phyloP scores from a whole-genome alignment of 35 echinoderm and acorn worm genomes.

The Heliocidaris erythrogramma region DNA sequence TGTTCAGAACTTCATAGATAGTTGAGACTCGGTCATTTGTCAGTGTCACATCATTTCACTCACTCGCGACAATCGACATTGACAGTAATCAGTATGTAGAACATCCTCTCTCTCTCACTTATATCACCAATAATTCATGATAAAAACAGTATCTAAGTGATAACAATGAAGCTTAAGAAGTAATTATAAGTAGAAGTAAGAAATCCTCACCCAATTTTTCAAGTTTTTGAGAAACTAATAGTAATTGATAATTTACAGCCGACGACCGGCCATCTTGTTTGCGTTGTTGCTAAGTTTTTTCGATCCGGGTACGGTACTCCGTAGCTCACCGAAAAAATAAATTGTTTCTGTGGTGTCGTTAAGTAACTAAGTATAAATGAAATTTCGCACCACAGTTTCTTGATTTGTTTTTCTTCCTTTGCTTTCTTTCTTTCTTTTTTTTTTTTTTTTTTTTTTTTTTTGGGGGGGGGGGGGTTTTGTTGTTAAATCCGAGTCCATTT shows the following conservation, averaged over 20 bases:
- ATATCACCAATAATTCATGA: neutral
- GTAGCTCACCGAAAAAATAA: neutral
- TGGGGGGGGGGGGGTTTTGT: too few species aligned
- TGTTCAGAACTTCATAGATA: neutral
- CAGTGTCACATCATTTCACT: neutral
- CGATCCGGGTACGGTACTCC: neutral
- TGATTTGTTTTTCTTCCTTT: neutral
- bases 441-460: too few species aligned
- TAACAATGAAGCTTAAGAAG: neutral
- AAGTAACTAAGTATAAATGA: neutral
- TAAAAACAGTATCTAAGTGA: neutral
- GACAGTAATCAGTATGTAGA: too few species aligned
- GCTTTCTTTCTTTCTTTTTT: neutral
- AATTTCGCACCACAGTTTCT: neutral
- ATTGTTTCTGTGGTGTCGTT: neutral
- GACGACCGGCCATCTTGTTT: slow-evolving; percentile 34
- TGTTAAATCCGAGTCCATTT: too few species aligned
- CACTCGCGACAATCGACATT: neutral
- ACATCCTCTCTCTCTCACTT: neutral
- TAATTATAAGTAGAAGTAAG: neutral
- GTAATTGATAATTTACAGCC: neutral
- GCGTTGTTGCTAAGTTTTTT: slow-evolving; percentile 39
- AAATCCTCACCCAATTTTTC: neutral
- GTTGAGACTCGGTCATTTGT: neutral
- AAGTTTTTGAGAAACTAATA: neutral